Evolutionary conservation across 2,888 invertebrate species (phyloP).

Genomic region (Agrochola lychnidis): DNA sequence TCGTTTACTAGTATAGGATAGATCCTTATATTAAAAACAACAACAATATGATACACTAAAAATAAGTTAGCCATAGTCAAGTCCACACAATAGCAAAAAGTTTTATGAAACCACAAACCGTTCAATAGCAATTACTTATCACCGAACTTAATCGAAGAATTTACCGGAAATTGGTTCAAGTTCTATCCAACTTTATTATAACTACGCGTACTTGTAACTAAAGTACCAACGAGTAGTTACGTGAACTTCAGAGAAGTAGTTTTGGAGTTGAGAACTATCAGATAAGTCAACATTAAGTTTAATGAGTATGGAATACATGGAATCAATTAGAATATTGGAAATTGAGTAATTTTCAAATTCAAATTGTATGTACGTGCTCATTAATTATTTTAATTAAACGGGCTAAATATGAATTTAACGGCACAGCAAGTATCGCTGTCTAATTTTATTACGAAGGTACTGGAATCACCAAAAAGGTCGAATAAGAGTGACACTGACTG

Average conservation of each 20-base stretch:
- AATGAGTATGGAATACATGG: conserved; percentile 28
- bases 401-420: background rate
- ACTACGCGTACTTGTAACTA: conserved; percentile 15
- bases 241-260: conserved; percentile 25
- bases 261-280: conserved; percentile 28
- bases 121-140: conserved; percentile 14
- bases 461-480: background rate
- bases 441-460: background rate
- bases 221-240: conserved; percentile 17
- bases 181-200: conserved; percentile 31
- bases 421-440: background rate
- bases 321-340: conserved; percentile 11
- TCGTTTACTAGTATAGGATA: too few relatives aligned
- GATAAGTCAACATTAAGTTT: conserved; percentile 43
- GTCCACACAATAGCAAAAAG: background rate
- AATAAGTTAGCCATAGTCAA: background rate
- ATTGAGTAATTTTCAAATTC: background rate
- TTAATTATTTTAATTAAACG: background rate
- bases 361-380: background rate
- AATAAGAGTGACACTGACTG: too few relatives aligned
- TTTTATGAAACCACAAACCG: background rate
- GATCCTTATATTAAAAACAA: too few relatives aligned
- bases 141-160: conserved; percentile 13
- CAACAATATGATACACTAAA: too few relatives aligned
- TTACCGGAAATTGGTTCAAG: conserved; percentile 30